Evolutionary conservation across 2,113 vertebrate species (phyloP).

Genomic region (Spea bombifrons): DNA sequence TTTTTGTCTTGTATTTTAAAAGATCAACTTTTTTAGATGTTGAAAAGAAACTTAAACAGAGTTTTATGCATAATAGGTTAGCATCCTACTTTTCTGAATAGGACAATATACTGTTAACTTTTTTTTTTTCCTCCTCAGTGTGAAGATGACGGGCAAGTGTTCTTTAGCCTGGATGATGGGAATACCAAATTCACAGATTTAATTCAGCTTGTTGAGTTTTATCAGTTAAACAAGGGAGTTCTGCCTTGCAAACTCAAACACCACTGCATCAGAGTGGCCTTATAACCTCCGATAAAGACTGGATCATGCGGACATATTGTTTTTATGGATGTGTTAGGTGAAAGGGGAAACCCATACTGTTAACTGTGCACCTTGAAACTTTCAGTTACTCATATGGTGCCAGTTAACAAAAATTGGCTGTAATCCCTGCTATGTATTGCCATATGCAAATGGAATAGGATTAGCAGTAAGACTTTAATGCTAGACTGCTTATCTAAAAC

Average conservation of each 20-base stretch:
- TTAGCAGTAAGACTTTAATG: conserved; percentile 47
- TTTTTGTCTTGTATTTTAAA: neutral
- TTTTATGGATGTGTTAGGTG: conserved; percentile 53
- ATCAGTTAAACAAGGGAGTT: conserved; percentile 97
- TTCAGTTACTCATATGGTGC: conserved; percentile 57
- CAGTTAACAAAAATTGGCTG: conserved; percentile 56
- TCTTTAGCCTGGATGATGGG: conserved; percentile 95
- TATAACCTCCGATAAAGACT: conserved; percentile 77
- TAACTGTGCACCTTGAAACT: conserved; percentile 57
- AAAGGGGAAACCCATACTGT: conserved; percentile 54
- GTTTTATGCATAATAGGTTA: too few species aligned
- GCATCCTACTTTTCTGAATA: too few species aligned
- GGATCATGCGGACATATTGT: conserved; percentile 55
- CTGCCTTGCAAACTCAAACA: conserved; percentile 98
- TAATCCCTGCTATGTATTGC: conserved; percentile 59
- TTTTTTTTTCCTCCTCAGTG: conserved; percentile 67
- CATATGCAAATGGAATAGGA: conserved; percentile 52
- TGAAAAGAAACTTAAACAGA: neutral
- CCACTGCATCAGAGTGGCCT: conserved; percentile 95
- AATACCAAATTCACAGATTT: conserved; percentile 97
- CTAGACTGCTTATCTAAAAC: conserved; percentile 46
- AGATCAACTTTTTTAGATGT: neutral
- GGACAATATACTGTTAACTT: neutral
- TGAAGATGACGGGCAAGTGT: conserved; percentile 91
- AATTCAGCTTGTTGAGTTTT: conserved; percentile 98